These are phyloP conservation scores for Prionace glauca DNA, from an alignment of 2,797 vertebrate species.

Conservation along the genomic window DNA sequence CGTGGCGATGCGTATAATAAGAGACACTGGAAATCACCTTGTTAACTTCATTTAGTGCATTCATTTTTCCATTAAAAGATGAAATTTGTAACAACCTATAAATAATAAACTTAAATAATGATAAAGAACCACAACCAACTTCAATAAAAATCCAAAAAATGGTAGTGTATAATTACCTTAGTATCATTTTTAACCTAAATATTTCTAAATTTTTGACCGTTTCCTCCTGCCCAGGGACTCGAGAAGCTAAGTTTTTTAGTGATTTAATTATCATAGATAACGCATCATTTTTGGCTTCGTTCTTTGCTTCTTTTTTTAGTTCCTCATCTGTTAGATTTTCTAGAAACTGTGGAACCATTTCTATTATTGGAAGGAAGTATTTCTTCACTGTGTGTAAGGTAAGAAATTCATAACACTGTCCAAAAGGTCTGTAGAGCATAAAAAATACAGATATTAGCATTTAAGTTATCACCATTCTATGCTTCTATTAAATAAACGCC, in stretches of 20 bases:
- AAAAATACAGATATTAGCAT: not conserved
- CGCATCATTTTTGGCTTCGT: conserved; percentile 99
- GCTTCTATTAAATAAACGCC: conserved; percentile 39
- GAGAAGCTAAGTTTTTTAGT: conserved; percentile 96
- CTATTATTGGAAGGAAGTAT: conserved; percentile 97
- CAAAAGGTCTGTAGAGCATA: conserved; percentile 78
- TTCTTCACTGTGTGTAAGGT: conserved; percentile 99
- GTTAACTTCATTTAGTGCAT: conserved; percentile 99
- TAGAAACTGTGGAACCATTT: conserved; percentile 99
- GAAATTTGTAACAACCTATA: conserved; percentile 98
- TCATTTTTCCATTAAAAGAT: conserved; percentile 99
- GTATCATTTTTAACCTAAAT: conserved; percentile 99
- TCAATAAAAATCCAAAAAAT: not conserved
- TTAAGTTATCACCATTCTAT: not conserved
- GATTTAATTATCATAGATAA: conserved; percentile 99
- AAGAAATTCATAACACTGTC: conserved; percentile 98
- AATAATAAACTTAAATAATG: conserved; percentile 34
- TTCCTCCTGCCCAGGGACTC: conserved; percentile 97
- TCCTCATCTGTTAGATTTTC: conserved; percentile 99
- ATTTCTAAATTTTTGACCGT: conserved; percentile 99
- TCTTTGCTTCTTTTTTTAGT: conserved; percentile 99
- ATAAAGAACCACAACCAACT: not conserved
- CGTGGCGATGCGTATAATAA: conserved; percentile 95
- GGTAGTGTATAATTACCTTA: conserved; percentile 74
- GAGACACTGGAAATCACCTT: conserved; percentile 99